Evolutionary conservation across 1,140 invertebrate species (phyloP), one percentile per base, ranked within the genome.

Genomic region (Pteromalus puparum): DNA sequence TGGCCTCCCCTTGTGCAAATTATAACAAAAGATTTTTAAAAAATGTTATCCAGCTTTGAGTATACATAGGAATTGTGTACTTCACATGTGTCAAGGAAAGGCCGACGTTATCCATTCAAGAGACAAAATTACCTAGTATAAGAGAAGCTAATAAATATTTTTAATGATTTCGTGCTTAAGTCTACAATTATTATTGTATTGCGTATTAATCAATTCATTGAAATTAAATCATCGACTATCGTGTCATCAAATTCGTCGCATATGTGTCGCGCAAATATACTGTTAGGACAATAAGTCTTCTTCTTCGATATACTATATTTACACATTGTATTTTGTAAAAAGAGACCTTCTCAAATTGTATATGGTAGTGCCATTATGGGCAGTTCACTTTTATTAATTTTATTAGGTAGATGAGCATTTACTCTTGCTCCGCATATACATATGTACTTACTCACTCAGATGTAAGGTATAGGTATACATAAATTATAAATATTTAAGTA

Each of bases 61-160:
- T 18, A 34, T 38, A 30, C 5, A 18, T 46, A 13, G 18, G 28
- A 28, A 67, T 34, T 12, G 24, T 87, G 42, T 84, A 86, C 30
- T 34, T 5, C 53, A 72, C 42, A 67, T 34, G 75, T 85, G 77
- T 89, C 87, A 92, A 92, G 91, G 91, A 88, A 89, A 92, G 92
- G 92, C 90, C 90, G 91, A 93, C 88, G 92, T 90, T 91, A 90
- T 90, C 89, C 91, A 92, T 92, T 90, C 13, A 61, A 85, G 28
- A 24, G 18, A 75, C 65, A 21, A 81, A 85, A 85, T 85, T 82
- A 38, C n/a, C 12, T 81, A 81, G 53, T 76, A 48, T 84, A 75
- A 81, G 67, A 24, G 28, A 46, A 53, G 42, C 21, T 18, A 75
- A 68, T 75, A 28, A 38, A 28, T 21, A 61, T n/a, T 61, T 61